phyloP scores from a whole-genome alignment of 2,888 invertebrate genomes.

The Temnothorax ravouxi region DNA sequence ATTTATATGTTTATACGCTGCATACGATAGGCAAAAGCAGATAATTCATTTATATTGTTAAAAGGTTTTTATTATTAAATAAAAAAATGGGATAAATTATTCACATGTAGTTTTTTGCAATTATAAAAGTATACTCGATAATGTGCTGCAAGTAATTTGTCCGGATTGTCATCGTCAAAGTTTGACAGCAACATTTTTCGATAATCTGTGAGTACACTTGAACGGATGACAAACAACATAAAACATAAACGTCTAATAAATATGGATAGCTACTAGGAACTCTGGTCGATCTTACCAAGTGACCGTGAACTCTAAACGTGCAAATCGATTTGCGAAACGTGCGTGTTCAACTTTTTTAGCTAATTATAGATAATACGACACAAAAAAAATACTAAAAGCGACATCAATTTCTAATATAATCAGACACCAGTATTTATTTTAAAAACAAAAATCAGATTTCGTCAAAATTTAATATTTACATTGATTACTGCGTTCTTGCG shows the following conservation, averaged over 20 bases:
- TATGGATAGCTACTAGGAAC: neutral
- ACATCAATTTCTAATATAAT: neutral
- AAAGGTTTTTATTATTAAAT: neutral
- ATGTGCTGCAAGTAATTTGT: neutral
- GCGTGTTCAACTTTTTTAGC: neutral
- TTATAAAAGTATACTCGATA: neutral
- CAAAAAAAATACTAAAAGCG: neutral
- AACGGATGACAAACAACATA: neutral
- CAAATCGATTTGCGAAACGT: neutral
- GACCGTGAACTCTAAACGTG: conserved; percentile 25
- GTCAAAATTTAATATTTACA: neutral
- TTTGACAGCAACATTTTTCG: neutral
- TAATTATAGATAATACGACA: neutral
- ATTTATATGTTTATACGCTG: neutral
- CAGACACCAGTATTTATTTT: neutral
- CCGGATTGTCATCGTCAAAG: neutral
- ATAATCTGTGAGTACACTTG: neutral
- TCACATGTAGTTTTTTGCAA: neutral
- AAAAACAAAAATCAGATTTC: neutral
- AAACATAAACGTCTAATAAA: neutral
- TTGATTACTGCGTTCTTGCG: neutral
- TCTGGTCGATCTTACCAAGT: neutral
- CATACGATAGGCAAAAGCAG: neutral
- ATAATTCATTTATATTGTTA: neutral
- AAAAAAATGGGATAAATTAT: neutral